Percentiles rank a stretch among this genome's conserved stretches.
Conservation (phyloP, 2,888 invertebrate species). For the Tetranychus truncatus region DNA sequence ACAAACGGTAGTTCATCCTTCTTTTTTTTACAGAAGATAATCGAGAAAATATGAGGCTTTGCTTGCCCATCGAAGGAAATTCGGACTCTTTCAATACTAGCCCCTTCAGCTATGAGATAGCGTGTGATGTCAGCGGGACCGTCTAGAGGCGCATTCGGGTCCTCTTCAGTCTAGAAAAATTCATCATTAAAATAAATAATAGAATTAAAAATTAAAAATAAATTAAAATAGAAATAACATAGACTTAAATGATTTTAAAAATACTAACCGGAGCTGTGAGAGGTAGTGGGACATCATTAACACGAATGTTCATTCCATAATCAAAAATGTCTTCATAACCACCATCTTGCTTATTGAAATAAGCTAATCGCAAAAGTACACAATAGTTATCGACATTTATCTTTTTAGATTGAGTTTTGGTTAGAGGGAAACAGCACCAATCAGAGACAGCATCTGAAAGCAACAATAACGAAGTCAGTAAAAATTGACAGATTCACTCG, state of each 20-base stretch:
- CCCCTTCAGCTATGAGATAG: background rate
- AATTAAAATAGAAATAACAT: background rate
- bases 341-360: background rate
- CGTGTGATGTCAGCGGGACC: slow-evolving; percentile 2
- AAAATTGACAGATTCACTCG: too few species aligned
- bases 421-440: background rate
- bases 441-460: slow-evolving; percentile 5
- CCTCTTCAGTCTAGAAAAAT: background rate
- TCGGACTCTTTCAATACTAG: background rate
- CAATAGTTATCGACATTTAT: slow-evolving; percentile 7
- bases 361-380: background rate
- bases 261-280: background rate
- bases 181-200: too few species aligned
- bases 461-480: background rate
- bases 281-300: background rate
- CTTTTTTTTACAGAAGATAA: background rate
- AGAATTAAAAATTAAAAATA: too few species aligned
- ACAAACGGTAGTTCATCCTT: slow-evolving; percentile 1
- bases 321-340: slow-evolving; percentile 7
- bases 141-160: background rate
- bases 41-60: background rate
- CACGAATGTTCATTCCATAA: background rate
- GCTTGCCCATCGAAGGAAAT: slow-evolving; percentile 6
- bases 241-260: background rate
- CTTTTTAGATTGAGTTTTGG: background rate